These are phyloP conservation scores for Smithornis capensis DNA, from an alignment of 2,113 vertebrate species.

Conservation along the genomic window DNA sequence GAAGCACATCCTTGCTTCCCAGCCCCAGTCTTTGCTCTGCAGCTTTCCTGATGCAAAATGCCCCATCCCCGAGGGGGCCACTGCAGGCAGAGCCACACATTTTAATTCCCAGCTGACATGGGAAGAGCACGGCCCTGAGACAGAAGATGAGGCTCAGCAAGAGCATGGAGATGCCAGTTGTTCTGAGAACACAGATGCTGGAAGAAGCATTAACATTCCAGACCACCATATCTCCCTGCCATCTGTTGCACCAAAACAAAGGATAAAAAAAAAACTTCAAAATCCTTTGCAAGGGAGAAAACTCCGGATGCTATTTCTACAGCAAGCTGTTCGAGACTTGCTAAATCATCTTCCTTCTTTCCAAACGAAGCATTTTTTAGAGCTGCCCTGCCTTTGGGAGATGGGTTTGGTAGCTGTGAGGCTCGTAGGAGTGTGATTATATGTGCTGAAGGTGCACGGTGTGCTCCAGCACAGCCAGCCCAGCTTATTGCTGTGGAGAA, in stretches of 20 bases:
- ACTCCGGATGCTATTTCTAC: neutral
- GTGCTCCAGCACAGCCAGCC: neutral
- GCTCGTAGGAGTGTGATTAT: neutral
- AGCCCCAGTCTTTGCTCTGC: neutral
- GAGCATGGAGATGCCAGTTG: neutral
- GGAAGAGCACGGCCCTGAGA: fast-evolving
- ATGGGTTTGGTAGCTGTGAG: neutral
- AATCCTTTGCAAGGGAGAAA: neutral
- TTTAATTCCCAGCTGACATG: neutral
- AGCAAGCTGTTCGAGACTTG: neutral
- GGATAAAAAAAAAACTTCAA: neutral
- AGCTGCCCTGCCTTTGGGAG: neutral
- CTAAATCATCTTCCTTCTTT: neutral
- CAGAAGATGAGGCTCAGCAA: neutral
- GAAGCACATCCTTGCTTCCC: neutral
- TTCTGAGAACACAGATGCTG: neutral
- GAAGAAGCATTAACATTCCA: neutral
- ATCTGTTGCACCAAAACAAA: conserved; percentile 24
- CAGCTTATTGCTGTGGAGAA: neutral
- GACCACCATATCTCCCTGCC: neutral
- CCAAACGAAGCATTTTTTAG: neutral
- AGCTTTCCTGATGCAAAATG: neutral
- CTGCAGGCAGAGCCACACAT: neutral
- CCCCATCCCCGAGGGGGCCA: neutral
- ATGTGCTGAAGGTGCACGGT: fast-evolving